These are phyloP conservation scores for Eulimnadia texana DNA, from an alignment of 1,140 invertebrate genomes.

Conservation along the genomic window DNA sequence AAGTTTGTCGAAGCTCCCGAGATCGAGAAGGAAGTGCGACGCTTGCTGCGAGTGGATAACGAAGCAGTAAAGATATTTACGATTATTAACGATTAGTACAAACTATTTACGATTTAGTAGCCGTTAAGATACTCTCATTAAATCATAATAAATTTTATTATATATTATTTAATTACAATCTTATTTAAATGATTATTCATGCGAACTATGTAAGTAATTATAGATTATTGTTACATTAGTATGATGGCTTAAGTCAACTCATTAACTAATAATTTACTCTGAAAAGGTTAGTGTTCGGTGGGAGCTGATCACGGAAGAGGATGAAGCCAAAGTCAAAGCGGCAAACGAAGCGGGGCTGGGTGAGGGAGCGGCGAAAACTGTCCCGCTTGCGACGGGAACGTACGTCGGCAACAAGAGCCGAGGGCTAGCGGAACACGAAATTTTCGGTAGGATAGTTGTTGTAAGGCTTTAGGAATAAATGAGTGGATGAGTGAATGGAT, in stretches of 20 bases:
- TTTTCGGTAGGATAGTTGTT: too few species aligned
- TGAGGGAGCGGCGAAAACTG: constrained; percentile 31
- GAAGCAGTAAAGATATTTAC: too few species aligned
- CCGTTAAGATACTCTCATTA: too few species aligned
- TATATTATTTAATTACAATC: too few species aligned
- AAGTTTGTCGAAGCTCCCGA: constrained; percentile 87
- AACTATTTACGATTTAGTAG: too few species aligned
- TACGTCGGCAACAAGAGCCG: constrained; percentile 14
- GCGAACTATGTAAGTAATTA: neutral
- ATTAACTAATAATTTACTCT: neutral
- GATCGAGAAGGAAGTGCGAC: constrained; percentile 90
- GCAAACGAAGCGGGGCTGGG: constrained; percentile 21
- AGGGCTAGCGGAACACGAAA: constrained; percentile 9
- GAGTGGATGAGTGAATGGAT: too few species aligned
- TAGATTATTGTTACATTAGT: neutral
- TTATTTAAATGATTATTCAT: too few species aligned
- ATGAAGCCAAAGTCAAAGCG: constrained; percentile 38
- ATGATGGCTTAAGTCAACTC: neutral
- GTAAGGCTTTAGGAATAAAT: too few species aligned
- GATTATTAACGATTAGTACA: too few species aligned
- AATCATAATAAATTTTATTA: too few species aligned
- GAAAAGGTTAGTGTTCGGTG: constrained; percentile 57
- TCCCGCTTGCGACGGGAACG: constrained; percentile 35
- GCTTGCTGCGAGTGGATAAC: constrained; percentile 77
- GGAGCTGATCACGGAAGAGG: constrained; percentile 85